Conservation (phyloP, 2,888 invertebrate genomes). For the Tenthredo notha region DNA sequence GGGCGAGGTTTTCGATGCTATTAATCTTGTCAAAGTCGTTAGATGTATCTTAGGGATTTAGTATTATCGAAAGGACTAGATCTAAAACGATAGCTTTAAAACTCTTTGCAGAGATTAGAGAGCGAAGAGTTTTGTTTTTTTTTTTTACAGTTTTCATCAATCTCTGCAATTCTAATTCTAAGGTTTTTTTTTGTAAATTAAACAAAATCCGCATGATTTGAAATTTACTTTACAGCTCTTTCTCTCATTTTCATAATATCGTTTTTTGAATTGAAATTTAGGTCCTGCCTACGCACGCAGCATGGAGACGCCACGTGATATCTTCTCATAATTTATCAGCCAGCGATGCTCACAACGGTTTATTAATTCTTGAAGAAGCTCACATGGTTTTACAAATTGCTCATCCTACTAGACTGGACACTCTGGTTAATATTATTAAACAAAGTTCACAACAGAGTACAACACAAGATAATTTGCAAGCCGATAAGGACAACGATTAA, state of each 20-base stretch:
- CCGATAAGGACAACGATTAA: constrained; percentile 58
- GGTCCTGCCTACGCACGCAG: constrained; percentile 80
- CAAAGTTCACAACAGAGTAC: constrained; percentile 66
- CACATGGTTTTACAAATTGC: constrained; percentile 80
- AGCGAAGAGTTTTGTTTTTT: too few species aligned
- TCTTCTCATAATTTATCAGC: constrained; percentile 81
- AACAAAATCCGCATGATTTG: not conserved
- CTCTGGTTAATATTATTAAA: constrained; percentile 70
- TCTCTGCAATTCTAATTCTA: not conserved
- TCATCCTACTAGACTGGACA: constrained; percentile 68
- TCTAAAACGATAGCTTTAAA: not conserved
- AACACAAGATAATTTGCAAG: constrained; percentile 54
- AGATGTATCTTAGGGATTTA: not conserved
- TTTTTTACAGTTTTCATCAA: not conserved
- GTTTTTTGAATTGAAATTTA: constrained; percentile 28
- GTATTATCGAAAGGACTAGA: not conserved
- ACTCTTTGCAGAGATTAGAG: not conserved
- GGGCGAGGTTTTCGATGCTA: not conserved
- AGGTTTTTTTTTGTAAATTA: not conserved
- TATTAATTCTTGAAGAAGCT: constrained; percentile 83
- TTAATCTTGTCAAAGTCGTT: not conserved
- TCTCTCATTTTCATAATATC: not conserved
- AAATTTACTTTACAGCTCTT: not conserved
- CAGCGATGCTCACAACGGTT: constrained; percentile 82
- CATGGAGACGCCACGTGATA: constrained; percentile 83